Percentiles rank a stretch among this genome's conserved stretches.
Conservation (phyloP, 2,113 vertebrate genomes). For the Corapipo altera region DNA sequence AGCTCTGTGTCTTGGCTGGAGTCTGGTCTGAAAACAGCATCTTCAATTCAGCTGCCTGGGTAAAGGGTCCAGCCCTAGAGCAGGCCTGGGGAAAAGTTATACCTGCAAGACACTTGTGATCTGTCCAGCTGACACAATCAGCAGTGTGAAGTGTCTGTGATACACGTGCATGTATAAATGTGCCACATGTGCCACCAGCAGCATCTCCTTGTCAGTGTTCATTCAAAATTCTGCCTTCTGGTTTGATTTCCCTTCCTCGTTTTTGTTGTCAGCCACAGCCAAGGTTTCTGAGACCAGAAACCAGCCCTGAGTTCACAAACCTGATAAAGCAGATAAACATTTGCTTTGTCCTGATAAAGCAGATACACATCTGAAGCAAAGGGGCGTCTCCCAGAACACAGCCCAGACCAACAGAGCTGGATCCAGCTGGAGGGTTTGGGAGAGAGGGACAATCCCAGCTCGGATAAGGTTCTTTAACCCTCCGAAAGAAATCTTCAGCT, state of each 20-base stretch:
- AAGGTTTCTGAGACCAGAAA: not conserved
- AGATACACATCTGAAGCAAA: slow-evolving; percentile 18
- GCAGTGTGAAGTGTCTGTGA: not conserved
- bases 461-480: slow-evolving; percentile 1
- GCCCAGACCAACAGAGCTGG: not conserved
- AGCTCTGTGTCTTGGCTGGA: not conserved
- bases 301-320: not conserved
- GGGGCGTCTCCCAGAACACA: not conserved
- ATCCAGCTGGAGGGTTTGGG: not conserved
- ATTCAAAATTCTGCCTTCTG: not conserved
- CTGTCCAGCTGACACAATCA: not conserved
- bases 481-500: not conserved
- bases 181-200: not conserved
- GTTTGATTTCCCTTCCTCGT: not conserved
- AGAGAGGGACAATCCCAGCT: not conserved
- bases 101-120: not conserved
- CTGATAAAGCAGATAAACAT: slow-evolving; percentile 18
- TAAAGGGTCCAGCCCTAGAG: not conserved
- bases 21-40: not conserved
- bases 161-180: not conserved
- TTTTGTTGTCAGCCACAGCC: not conserved
- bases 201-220: not conserved
- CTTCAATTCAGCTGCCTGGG: not conserved
- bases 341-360: not conserved
- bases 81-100: not conserved